phyloP scores from a whole-genome alignment of 1,140 invertebrate species.

The Bombus sibiricus region DNA sequence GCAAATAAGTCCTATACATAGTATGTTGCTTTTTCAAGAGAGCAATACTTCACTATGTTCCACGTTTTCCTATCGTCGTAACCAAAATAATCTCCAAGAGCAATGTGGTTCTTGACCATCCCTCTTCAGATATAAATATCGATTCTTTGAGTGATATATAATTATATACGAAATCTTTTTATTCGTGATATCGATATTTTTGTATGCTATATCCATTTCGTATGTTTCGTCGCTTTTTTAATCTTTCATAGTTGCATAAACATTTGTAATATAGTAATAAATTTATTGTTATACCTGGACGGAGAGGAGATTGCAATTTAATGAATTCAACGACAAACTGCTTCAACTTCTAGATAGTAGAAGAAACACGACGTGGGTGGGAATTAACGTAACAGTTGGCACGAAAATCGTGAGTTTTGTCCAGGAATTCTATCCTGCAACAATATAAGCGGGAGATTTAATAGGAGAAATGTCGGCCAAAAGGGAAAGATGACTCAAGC shows the following conservation, averaged over 20 bases:
- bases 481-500: slow-evolving; percentile 34
- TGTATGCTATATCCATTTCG: too few relatives aligned
- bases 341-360: not conserved
- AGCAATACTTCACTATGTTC: too few relatives aligned
- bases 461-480: slow-evolving; percentile 44
- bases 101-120: not conserved
- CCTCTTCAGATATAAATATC: slow-evolving; percentile 4
- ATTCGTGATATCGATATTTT: too few relatives aligned
- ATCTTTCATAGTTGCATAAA: not conserved
- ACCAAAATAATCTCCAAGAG: too few relatives aligned
- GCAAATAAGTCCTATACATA: not conserved
- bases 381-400: slow-evolving; percentile 60
- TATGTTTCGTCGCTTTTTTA: not conserved
- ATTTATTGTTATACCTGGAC: too few relatives aligned
- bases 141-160: not conserved
- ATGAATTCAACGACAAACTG: not conserved
- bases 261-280: too few relatives aligned
- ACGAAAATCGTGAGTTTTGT: slow-evolving; percentile 9
- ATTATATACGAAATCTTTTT: not conserved
- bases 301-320: not conserved
- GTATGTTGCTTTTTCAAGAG: not conserved
- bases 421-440: slow-evolving; percentile 37
- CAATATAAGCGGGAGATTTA: slow-evolving; percentile 35
- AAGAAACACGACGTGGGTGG: not conserved
- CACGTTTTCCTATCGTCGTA: too few relatives aligned